Base-by-base conservation (phyloP, 2,797 vertebrate species). In the Siniperca obscura region DNA sequence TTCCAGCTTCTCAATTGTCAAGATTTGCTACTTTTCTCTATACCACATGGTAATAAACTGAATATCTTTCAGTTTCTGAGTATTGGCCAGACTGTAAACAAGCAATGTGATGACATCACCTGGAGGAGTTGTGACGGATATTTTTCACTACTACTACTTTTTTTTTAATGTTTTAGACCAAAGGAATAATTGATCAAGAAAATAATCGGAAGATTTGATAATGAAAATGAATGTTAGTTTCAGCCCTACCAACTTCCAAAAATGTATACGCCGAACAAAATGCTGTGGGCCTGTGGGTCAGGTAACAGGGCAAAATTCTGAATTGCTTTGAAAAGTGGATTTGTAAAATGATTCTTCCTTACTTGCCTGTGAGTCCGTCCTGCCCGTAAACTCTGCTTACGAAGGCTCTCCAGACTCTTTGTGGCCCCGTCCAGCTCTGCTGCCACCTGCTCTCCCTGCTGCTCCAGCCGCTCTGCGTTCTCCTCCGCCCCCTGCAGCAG, bases 361-460 rank as follows among this genome's bases (percentile, higher is more conserved):
- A 91, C 90, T 91, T 85, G 88, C 55, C 69, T 88, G 67, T 84
- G 83, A n/a, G 61, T 81, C 56, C 85, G 75, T 68, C 85, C 78
- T 4, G 84, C 30, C 69, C 83, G 64, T 1, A 64, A 16, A 27
- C 22, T 77, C 68, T 85, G 81, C 81, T 86, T 83, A 0, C 1
- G 62, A 14, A 91, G 67, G 9, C 60, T 46, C 69, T 91, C 88
- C 81, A 92, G 75, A 21, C 34, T 67, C 76, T 56, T 74, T 3
- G 36, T 42, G n/a, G 70, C 69, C 7, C 44, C 12, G 1, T 79
- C 76, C 80, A 94, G 76, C 70, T 89, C 86, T 9, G 40, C 57
- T 2, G 12, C 71, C 81, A 81, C 70, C 80, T 72, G 73, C 36
- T 76, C 55, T 7, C 82, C 78, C 27, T 81, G 81, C 48, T 30